Evolutionary conservation across 2,113 vertebrate genomes (phyloP).

Genomic region (Brachyhypopomus occidentalis): DNA sequence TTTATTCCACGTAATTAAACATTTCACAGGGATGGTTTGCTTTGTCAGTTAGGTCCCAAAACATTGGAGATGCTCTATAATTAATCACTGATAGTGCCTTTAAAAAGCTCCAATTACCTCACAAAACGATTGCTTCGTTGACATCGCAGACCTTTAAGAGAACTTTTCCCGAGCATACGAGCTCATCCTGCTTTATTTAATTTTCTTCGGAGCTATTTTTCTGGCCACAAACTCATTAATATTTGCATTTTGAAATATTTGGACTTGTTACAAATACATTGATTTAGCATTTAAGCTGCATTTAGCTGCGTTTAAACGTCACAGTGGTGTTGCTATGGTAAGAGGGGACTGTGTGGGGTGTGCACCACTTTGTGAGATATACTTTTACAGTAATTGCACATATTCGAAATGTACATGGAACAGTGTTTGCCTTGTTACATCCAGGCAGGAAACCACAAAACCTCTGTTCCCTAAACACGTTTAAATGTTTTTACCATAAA

Average conservation of each 20-base stretch:
- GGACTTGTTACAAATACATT: slow-evolving; percentile 1
- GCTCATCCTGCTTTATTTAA: neutral
- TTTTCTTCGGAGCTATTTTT: neutral
- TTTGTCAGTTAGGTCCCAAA: neutral
- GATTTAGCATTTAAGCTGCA: neutral
- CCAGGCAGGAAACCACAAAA: neutral
- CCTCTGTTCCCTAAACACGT: neutral
- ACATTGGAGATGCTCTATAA: neutral
- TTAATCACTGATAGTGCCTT: slow-evolving; percentile 26
- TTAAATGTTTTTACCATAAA: neutral
- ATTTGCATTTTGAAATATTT: neutral
- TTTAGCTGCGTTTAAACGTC: neutral
- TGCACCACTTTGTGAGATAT: too few relatives aligned
- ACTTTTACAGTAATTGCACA: neutral
- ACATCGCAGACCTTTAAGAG: slow-evolving; percentile 15
- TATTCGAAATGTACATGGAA: slow-evolving; percentile 13
- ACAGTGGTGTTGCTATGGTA: slow-evolving; percentile 20
- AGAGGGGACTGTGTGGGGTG: neutral
- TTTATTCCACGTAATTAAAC: slow-evolving; percentile 22
- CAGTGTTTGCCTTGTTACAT: neutral
- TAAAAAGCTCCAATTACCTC: slow-evolving; percentile 26
- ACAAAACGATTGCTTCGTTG: slow-evolving; percentile 17
- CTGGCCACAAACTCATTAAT: slow-evolving; percentile 28
- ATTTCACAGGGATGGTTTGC: neutral
- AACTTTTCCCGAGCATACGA: neutral